These are phyloP conservation scores for Trichonephila inaurata DNA, from an alignment of 1,140 invertebrate genomes.

Conservation along the genomic window DNA sequence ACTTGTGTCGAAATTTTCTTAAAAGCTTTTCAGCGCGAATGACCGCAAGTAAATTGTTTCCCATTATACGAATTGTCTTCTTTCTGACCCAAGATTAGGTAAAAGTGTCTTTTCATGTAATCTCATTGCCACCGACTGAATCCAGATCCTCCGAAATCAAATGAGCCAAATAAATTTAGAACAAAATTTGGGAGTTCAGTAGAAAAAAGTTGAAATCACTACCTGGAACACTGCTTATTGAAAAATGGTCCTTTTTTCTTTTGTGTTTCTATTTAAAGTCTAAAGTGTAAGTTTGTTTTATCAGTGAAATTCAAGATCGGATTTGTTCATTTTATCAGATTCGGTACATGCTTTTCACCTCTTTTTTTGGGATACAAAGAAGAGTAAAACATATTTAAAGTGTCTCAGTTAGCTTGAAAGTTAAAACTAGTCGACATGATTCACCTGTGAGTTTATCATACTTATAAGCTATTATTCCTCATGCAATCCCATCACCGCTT, in stretches of 20 bases:
- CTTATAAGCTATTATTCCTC: too few relatives aligned
- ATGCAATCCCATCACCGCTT: too few relatives aligned
- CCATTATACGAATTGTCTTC: slow-evolving; percentile 71
- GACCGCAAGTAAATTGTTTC: slow-evolving; percentile 71
- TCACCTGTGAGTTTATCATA: too few relatives aligned
- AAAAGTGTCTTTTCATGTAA: slow-evolving; percentile 73
- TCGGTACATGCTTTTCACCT: too few relatives aligned
- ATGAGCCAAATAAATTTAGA: slow-evolving; percentile 63
- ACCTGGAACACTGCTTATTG: neutral
- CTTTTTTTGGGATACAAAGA: too few relatives aligned
- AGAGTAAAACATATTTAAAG: too few relatives aligned
- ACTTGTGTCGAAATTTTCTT: slow-evolving; percentile 72
- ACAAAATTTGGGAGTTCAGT: slow-evolving; percentile 1
- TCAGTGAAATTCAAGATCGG: too few relatives aligned
- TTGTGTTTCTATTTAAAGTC: neutral
- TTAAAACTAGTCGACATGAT: too few relatives aligned
- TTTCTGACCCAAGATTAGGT: slow-evolving; percentile 64
- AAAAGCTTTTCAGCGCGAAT: slow-evolving; percentile 73
- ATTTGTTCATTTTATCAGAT: too few relatives aligned
- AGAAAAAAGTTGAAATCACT: neutral
- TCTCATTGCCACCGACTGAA: slow-evolving; percentile 32
- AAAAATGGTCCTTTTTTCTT: neutral
- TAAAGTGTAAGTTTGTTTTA: neutral
- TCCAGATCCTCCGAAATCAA: slow-evolving; percentile 11
- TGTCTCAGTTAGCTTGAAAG: too few relatives aligned